Evolutionary conservation across 2,797 vertebrate genomes (phyloP).

Genomic region (Eulemur mongoz): DNA sequence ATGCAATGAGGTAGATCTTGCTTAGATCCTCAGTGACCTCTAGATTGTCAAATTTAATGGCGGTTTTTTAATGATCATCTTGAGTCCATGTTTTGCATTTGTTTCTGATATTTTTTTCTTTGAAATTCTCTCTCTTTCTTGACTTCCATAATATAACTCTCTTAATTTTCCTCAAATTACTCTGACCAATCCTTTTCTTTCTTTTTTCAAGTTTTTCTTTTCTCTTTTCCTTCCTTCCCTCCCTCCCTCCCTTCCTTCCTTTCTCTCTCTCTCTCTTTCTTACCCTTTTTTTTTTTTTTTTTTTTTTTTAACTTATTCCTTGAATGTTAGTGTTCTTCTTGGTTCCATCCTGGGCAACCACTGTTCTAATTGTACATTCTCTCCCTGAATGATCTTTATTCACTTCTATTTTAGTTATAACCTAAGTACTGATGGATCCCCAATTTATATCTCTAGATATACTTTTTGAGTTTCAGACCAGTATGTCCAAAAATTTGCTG

Average conservation of each 20-base stretch:
- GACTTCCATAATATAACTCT: not conserved
- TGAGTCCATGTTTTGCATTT: not conserved
- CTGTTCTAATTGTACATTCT: not conserved
- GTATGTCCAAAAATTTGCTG: not conserved
- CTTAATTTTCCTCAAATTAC: not conserved
- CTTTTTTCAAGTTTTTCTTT: not conserved
- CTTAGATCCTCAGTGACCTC: not conserved
- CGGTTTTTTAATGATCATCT: not conserved
- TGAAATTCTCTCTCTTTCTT: constrained; percentile 44
- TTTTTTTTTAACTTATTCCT: not conserved
- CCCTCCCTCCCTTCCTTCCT: not conserved
- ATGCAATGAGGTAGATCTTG: not conserved
- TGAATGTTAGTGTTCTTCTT: constrained; percentile 40
- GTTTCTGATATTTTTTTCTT: not conserved
- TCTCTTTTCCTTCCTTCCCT: not conserved
- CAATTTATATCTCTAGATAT: not conserved
- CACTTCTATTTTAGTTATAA: not conserved
- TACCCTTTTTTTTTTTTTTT: not conserved
- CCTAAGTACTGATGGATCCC: not conserved
- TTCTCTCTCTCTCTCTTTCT: no score
- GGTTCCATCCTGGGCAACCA: not conserved
- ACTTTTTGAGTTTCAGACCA: not conserved
- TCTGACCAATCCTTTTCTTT: not conserved
- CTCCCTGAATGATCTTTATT: not conserved
- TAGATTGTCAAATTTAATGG: not conserved